These are phyloP conservation scores for Cheiracanthium punctorium DNA, from an alignment of 2,888 invertebrate species.

Conservation along the genomic window DNA sequence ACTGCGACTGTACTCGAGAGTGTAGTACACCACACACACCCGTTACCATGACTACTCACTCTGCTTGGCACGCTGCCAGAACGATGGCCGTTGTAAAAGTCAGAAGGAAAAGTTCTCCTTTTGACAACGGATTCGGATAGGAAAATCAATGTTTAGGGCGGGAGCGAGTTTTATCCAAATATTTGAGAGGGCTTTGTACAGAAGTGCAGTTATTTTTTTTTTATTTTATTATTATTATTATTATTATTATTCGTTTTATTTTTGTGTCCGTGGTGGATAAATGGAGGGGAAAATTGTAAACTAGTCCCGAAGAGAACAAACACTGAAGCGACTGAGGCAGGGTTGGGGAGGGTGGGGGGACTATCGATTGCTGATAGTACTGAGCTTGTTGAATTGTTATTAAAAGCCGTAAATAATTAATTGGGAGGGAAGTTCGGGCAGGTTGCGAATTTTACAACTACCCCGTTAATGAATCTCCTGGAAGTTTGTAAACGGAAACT, in stretches of 20 bases:
- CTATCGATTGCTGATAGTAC: not conserved
- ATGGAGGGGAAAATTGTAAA: conserved; percentile 8
- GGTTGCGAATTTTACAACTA: not conserved
- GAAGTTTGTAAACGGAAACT: too few relatives aligned
- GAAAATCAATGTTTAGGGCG: conserved; percentile 4
- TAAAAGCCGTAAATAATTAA: not conserved
- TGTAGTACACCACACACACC: too few relatives aligned
- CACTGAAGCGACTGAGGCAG: too few relatives aligned
- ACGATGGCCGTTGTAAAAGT: conserved; percentile 5
- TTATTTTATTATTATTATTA: not conserved
- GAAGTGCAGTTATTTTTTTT: not conserved
- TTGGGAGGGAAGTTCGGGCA: not conserved
- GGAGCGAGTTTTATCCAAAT: conserved; percentile 13
- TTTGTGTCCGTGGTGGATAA: not conserved
- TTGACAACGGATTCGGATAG: not conserved
- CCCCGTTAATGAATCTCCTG: too few relatives aligned
- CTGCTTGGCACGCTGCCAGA: conserved; percentile 1
- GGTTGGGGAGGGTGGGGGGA: too few relatives aligned
- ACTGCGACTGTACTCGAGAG: conserved; percentile 10
- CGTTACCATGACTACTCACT: not conserved
- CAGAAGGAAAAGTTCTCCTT: conserved; percentile 1
- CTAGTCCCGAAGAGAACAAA: not conserved
- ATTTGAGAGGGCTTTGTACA: not conserved
- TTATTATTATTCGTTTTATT: too few relatives aligned
- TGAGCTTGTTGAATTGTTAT: not conserved